Evolutionary conservation across 2,797 vertebrate genomes (phyloP), one percentile per base, ranked within the genome.

Genomic region (Phalanger gymnotis): DNA sequence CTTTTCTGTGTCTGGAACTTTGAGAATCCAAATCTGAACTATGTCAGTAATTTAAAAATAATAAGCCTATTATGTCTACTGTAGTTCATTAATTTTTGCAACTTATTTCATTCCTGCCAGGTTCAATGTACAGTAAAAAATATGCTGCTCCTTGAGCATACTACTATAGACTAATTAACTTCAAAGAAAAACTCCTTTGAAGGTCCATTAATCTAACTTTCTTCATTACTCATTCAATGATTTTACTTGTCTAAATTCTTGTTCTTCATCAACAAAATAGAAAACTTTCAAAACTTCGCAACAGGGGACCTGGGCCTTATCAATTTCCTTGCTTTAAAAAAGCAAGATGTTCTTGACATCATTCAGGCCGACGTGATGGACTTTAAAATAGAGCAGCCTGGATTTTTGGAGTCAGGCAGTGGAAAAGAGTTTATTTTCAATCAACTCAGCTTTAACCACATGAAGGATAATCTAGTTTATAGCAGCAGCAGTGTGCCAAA

Each of bases 151-250:
- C n/a, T 73, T 73, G 5, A 40, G 31, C 91, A 53, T n/a, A n/a
- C n/a, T 66, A 96, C 11, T 11, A 40, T 73, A 89, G 61, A 53
- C 6, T 90, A n/a, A 90, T 90, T 53, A 90, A 54, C 93, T 96
- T 57, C 66, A 12, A 94, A 87, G 51, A 25, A 5, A 53, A 22
- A 91, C 57, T 90, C 47, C 89, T 53, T 53, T 90, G 51, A 90
- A 34, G 89, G 28, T 90, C 89, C 51, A 90, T 90, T 90, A 51
- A 90, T 53, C n/a, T 73, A 73, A 73, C 19, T 73, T 73, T 14
- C n/a, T 25, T 40, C 66, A 73, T 73, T 73, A 73, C n/a, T 73
- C n/a, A 73, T 73, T 73, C 66, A 40, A 40, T 73, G 66, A 73
- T 40, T 73, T 19, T 40, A 73, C 66, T 73, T 73, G 66, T 73